phyloP scores from a whole-genome alignment of 2,888 invertebrate genomes.

The Neoaliturus tenellus region DNA sequence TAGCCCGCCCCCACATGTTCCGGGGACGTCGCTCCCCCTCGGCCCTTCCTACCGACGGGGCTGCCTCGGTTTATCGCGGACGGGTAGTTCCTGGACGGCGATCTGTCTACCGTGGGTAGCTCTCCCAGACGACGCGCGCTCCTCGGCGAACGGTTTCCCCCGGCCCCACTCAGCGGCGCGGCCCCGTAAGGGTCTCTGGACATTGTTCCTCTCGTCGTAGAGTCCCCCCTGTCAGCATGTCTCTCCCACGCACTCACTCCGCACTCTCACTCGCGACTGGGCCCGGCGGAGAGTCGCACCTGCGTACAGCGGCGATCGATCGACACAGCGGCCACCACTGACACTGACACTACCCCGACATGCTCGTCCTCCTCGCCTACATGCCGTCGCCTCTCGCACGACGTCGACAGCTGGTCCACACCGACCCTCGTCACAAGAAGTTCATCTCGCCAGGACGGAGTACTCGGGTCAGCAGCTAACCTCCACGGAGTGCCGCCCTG shows the following conservation, averaged over 20 bases:
- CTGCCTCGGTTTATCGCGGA: conserved; percentile 75
- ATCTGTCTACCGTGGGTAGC: conserved; percentile 93
- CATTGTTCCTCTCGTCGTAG: conserved; percentile 43
- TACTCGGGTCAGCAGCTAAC: conserved; percentile 8
- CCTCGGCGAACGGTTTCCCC: conserved; percentile 80
- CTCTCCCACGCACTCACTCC: conserved; percentile 55
- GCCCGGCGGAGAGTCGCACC: conserved; percentile 52
- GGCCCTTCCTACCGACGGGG: conserved; percentile 70
- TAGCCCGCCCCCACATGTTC: conserved; percentile 70
- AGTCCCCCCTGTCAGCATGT: conserved; percentile 54
- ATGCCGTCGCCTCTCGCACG: not conserved
- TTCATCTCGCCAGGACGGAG: conserved; percentile 22
- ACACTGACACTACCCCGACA: not conserved
- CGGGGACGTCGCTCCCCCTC: conserved; percentile 78
- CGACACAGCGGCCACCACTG: not conserved
- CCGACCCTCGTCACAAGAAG: conserved; percentile 6
- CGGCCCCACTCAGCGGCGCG: conserved; percentile 74
- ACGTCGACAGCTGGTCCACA: not conserved
- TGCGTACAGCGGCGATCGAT: conserved; percentile 56
- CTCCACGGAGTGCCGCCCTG: not conserved
- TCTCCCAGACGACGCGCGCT: conserved; percentile 80
- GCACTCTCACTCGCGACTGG: conserved; percentile 61
- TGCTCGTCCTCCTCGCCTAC: not conserved
- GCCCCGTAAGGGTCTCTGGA: conserved; percentile 72
- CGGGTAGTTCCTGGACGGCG: conserved; percentile 88